Conservation (phyloP, 1,140 invertebrate species). For the Bombus confusus region DNA sequence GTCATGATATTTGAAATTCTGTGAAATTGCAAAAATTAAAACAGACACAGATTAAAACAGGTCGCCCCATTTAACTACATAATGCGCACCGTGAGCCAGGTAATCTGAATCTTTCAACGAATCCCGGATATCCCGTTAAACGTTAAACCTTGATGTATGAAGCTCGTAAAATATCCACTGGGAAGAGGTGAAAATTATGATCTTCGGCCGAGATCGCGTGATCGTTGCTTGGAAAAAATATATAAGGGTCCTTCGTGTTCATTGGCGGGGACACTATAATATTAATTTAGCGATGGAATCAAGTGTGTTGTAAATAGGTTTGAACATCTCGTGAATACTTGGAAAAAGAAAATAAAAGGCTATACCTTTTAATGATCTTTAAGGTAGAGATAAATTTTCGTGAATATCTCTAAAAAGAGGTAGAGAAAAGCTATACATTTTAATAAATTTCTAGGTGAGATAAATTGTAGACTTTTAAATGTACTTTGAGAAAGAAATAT, state of each 20-base stretch:
- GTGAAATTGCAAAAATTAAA: not conserved
- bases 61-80: not conserved
- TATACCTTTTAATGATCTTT: not conserved
- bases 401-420: not conserved
- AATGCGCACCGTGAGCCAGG: not conserved
- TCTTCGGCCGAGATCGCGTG: not conserved
- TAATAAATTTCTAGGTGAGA: not conserved
- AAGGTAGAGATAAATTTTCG: not conserved
- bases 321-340: not conserved
- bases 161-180: constrained; percentile 1
- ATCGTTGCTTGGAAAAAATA: not conserved
- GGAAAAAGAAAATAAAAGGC: not conserved
- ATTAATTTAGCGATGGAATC: not conserved
- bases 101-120: not conserved
- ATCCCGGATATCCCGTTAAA: not conserved
- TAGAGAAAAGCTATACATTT: not conserved
- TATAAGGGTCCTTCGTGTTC: not conserved
- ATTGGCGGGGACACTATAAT: not conserved
- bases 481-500: not conserved
- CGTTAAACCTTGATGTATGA: not conserved
- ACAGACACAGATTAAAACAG: not conserved
- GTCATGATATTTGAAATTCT: not conserved
- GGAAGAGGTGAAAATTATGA: not conserved
- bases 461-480: not conserved
- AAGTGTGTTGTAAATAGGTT: not conserved